phyloP scores from a whole-genome alignment of 1,140 invertebrate genomes.

The Zaprionus kolodkinae region DNA sequence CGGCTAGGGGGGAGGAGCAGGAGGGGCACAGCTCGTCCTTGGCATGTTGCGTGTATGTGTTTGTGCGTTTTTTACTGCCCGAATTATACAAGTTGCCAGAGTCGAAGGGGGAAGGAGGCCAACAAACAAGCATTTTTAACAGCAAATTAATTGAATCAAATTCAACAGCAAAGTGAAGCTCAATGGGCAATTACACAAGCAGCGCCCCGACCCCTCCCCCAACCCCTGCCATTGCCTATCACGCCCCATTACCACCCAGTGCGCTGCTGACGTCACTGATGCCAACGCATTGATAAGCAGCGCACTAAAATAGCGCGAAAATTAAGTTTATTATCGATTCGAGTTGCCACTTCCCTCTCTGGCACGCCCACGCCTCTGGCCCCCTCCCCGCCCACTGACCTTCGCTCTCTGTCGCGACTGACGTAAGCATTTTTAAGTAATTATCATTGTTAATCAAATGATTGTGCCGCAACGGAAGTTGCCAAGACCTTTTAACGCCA shows the following conservation, averaged over 20 bases:
- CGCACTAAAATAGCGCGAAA: constrained; percentile 60
- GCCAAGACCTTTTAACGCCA: constrained; percentile 67
- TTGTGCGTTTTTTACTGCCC: constrained; percentile 8
- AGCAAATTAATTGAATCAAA: constrained; percentile 72
- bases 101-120: background rate
- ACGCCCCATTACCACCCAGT: background rate
- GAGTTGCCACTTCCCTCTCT: constrained; percentile 11
- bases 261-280: constrained; percentile 64
- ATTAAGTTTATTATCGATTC: constrained; percentile 78
- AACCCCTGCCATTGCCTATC: background rate
- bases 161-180: constrained; percentile 49
- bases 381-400: background rate
- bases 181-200: constrained; percentile 68
- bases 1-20: background rate
- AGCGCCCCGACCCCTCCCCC: background rate
- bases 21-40: constrained; percentile 24
- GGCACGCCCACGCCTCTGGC: background rate
- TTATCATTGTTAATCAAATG: constrained; percentile 73
- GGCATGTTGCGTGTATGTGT: constrained; percentile 15
- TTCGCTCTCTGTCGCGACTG: constrained; percentile 29
- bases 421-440: constrained; percentile 70
- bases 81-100: constrained; percentile 48
- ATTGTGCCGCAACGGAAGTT: constrained; percentile 58
- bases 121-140: constrained; percentile 46
- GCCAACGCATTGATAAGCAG: constrained; percentile 57